Evolutionary conservation across 2,888 invertebrate species (phyloP).

Genomic region (Cephus rjabovi): DNA sequence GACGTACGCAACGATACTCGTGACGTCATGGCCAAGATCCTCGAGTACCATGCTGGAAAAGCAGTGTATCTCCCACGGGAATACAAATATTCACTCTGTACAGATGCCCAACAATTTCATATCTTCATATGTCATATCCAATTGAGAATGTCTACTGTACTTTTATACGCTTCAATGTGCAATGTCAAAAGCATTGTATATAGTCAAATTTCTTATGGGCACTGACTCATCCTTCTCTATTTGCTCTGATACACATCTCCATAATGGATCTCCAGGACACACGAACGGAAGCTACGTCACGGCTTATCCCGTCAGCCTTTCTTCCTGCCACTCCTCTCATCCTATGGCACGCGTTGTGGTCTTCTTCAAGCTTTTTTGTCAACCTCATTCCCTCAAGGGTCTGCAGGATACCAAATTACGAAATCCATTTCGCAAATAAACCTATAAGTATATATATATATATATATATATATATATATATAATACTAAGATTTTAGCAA

Average conservation of each 20-base stretch:
- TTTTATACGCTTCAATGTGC: background rate
- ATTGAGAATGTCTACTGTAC: background rate
- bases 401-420: background rate
- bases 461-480: background rate
- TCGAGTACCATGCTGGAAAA: background rate
- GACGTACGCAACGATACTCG: conserved; percentile 12
- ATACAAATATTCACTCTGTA: background rate
- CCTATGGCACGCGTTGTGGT: background rate
- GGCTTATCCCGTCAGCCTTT: background rate
- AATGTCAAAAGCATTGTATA: background rate
- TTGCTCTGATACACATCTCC: background rate
- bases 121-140: background rate
- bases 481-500: background rate
- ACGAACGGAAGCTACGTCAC: background rate
- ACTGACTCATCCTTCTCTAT: background rate
- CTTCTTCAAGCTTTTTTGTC: background rate
- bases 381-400: background rate
- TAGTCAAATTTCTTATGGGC: background rate
- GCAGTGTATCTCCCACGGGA: background rate
- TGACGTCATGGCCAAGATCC: background rate
- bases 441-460: background rate
- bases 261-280: background rate
- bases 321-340: background rate
- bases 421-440: conserved; percentile 29
- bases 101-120: background rate